A percentile compares a stretch with the other conserved stretches of the same genome.
phyloP scores from a whole-genome alignment of 2,113 vertebrate genomes.

The Psilopsiagon aymara region DNA sequence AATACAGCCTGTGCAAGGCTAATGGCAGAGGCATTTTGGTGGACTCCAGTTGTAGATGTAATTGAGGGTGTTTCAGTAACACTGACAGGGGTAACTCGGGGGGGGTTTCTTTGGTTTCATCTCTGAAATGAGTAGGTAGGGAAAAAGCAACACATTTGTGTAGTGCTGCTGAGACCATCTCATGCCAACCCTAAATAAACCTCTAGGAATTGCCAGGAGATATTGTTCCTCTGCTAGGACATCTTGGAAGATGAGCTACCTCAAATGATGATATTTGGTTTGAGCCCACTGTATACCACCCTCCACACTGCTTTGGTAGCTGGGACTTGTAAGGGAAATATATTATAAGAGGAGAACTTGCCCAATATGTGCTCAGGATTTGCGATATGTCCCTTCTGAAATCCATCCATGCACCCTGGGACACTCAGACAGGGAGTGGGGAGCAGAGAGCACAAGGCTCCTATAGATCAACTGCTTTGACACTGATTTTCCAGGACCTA shows the following conservation, averaged over 20 bases:
- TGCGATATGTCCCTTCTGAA: background rate
- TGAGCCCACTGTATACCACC: background rate
- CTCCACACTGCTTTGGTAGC: background rate
- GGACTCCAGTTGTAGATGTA: constrained; percentile 54
- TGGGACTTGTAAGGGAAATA: background rate
- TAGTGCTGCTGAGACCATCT: background rate
- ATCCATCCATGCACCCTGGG: background rate
- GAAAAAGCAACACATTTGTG: background rate
- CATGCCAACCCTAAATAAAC: background rate
- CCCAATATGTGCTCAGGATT: background rate
- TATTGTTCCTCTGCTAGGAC: background rate
- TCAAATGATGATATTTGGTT: background rate
- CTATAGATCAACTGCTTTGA: background rate
- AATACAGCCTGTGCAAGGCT: background rate
- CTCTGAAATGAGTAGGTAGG: background rate
- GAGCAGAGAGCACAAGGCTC: background rate
- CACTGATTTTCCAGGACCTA: background rate
- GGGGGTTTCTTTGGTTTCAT: background rate
- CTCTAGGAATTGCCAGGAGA: background rate
- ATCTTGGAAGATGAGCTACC: background rate
- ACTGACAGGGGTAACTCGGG: background rate
- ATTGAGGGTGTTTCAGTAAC: background rate
- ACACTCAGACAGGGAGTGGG: background rate
- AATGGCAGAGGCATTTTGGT: background rate
- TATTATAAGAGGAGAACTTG: background rate